A percentile compares a stretch with the other conserved stretches of the same genome.
Conservation (phyloP, 2,797 vertebrate genomes). For the Falco biarmicus region DNA sequence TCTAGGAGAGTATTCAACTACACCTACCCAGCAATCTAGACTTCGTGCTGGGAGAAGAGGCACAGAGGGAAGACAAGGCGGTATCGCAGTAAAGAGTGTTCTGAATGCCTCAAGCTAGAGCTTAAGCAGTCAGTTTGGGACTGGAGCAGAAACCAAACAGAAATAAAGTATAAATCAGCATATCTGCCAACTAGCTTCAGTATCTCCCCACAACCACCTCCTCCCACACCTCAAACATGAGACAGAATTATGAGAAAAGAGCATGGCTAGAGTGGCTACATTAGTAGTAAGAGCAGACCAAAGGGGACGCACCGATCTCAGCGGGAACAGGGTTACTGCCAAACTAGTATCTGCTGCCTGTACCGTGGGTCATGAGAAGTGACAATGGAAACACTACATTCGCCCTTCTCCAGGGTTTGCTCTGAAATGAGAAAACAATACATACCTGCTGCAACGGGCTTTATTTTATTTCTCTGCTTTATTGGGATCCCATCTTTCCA, state of each 20-base stretch:
- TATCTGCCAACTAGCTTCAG: not conserved
- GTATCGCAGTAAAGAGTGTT: not conserved
- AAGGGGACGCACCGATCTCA: not conserved
- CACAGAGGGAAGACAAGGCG: not conserved
- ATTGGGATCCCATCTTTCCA: not conserved
- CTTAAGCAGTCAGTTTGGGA: not conserved
- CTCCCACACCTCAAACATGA: not conserved
- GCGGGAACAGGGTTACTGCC: not conserved
- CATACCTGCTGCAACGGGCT: not conserved
- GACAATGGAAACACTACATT: not conserved
- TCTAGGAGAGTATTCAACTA: not conserved
- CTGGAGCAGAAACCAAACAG: not conserved
- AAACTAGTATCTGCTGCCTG: not conserved
- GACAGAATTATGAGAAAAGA: not conserved
- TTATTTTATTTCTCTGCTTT: not conserved
- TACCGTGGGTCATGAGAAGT: accelerated
- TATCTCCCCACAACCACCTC: not conserved
- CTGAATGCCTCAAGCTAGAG: not conserved
- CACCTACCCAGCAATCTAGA: not conserved
- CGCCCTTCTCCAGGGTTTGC: not conserved
- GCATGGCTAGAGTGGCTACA: not conserved
- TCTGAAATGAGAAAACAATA: not conserved
- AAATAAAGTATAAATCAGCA: not conserved
- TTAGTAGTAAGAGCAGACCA: not conserved
- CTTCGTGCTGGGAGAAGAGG: not conserved